Evolutionary conservation across 2,888 invertebrate genomes (phyloP).

Genomic region (Meliscaeva auricollis): DNA sequence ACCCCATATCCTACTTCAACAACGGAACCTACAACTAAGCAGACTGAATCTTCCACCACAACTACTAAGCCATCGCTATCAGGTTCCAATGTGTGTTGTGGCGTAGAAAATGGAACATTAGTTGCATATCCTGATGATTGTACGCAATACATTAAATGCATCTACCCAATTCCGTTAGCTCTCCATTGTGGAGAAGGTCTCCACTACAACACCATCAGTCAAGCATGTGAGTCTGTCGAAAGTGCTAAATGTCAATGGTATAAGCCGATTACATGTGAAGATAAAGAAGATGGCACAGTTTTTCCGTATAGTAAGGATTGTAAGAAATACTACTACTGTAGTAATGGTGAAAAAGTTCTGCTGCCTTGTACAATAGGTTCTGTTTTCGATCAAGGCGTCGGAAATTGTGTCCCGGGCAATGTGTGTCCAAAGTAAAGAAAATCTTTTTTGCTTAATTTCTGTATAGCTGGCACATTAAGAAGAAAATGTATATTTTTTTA

Average conservation of each 20-base stretch:
- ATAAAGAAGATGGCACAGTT: constrained; percentile 76
- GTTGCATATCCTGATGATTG: constrained; percentile 70
- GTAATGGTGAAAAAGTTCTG: constrained; percentile 75
- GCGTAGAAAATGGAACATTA: constrained; percentile 32
- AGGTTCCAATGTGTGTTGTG: constrained; percentile 53
- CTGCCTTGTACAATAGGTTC: constrained; percentile 79
- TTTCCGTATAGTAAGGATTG: constrained; percentile 78
- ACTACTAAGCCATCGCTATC: neutral
- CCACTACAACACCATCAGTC: constrained; percentile 70
- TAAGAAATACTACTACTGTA: constrained; percentile 78
- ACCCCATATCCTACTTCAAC: constrained; percentile 55
- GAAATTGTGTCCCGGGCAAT: constrained; percentile 77
- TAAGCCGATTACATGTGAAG: neutral
- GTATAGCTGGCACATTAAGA: no score
- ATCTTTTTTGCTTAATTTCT: no score
- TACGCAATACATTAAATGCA: constrained; percentile 76
- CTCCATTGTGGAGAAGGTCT: constrained; percentile 76
- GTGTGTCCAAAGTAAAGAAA: constrained; percentile 3
- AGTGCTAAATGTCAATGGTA: neutral
- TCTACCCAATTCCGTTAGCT: constrained; percentile 58
- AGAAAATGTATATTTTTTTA: no score
- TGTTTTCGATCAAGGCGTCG: constrained; percentile 79
- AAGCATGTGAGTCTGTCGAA: neutral
- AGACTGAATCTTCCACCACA: neutral
- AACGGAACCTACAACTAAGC: neutral